A percentile compares a stretch with the other conserved stretches of the same genome.
phyloP scores from a whole-genome alignment of 2,888 invertebrate species.

The Poecilobothrus nobilitatus region DNA sequence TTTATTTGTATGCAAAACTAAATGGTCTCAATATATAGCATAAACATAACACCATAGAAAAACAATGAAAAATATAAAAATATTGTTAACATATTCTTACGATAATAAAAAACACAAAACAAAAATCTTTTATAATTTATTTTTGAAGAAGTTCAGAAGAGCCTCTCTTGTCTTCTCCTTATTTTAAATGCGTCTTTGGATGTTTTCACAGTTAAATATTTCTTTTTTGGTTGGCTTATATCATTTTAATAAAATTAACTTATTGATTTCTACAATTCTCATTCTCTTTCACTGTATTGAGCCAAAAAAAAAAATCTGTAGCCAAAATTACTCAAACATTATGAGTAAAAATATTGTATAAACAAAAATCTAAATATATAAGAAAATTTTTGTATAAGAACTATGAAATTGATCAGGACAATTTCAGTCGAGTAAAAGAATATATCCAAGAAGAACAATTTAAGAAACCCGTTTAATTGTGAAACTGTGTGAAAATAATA shows the following conservation, averaged over 20 bases:
- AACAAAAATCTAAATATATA: not conserved
- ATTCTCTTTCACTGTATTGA: not conserved
- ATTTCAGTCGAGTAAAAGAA: slow-evolving; percentile 23
- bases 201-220: no score
- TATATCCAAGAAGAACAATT: slow-evolving; percentile 9
- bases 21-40: not conserved
- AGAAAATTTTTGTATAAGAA: slow-evolving; percentile 24
- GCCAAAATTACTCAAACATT: not conserved
- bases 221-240: no score
- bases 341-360: not conserved
- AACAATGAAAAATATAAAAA: not conserved
- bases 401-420: slow-evolving; percentile 24
- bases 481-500: no score
- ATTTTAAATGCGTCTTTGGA: no score
- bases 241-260: no score
- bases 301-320: not conserved
- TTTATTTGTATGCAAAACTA: not conserved
- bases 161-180: no score
- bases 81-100: not conserved
- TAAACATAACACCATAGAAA: no score
- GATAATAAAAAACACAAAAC: no score
- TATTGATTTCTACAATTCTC: no score
- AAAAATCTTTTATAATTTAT: no score
- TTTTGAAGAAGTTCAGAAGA: no score
- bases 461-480: no score